Conservation (phyloP, 2,888 invertebrate species). For the Carterocephalus palaemon region DNA sequence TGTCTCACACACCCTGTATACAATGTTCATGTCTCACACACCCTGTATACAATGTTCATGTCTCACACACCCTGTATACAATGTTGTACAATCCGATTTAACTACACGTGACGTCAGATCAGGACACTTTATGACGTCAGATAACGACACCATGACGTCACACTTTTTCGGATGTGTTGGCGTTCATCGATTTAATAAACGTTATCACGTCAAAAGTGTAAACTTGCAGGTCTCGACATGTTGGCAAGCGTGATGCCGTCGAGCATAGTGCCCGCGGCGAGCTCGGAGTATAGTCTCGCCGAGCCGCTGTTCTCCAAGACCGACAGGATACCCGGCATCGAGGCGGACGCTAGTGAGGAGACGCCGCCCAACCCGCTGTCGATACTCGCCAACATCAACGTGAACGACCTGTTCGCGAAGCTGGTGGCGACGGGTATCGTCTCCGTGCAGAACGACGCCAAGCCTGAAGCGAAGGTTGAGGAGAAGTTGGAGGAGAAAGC, state of each 20-base stretch:
- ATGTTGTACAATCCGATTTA: too few species aligned
- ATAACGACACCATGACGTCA: too few species aligned
- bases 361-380: conserved; percentile 50
- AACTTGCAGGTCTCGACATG: conserved; percentile 79
- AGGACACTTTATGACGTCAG: too few species aligned
- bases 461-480: conserved; percentile 42
- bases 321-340: conserved; percentile 63
- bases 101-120: too few species aligned
- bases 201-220: too few species aligned
- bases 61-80: too few species aligned
- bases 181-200: too few species aligned
- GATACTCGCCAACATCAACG: conserved; percentile 78
- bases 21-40: too few species aligned
- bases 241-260: conserved; percentile 82
- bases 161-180: too few species aligned
- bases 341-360: conserved; percentile 47
- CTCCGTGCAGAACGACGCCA: conserved; percentile 40
- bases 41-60: too few species aligned
- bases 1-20: too few species aligned
- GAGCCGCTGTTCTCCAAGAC: conserved; percentile 58
- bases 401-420: conserved; percentile 91
- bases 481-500: conserved; percentile 43
- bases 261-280: conserved; percentile 77
- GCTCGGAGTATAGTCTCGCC: conserved; percentile 76
- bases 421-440: conserved; percentile 86